Evolutionary conservation across 2,888 invertebrate species (phyloP).

Genomic region (Xestia rhomboidea): DNA sequence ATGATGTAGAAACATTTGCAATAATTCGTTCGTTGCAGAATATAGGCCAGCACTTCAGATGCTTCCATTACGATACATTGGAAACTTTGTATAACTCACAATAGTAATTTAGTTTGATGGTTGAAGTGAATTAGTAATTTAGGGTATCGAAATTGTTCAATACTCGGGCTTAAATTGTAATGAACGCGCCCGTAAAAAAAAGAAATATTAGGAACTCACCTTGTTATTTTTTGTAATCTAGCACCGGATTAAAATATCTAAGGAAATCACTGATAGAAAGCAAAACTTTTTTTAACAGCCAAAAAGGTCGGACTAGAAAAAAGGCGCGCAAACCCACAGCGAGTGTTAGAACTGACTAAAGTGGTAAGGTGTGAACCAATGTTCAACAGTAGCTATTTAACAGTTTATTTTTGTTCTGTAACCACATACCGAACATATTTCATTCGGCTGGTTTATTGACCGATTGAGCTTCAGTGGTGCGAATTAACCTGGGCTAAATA

Average conservation of each 20-base stretch:
- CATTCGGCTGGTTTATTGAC: constrained; percentile 67
- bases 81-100: constrained; percentile 61
- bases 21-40: constrained; percentile 77
- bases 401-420: constrained; percentile 86
- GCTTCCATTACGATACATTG: constrained; percentile 67
- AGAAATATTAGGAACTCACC: constrained; percentile 52
- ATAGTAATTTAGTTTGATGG: constrained; percentile 58
- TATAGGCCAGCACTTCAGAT: constrained; percentile 80
- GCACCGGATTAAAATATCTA: constrained; percentile 38
- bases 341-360: constrained; percentile 80
- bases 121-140: constrained; percentile 52
- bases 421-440: constrained; percentile 78
- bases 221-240: constrained; percentile 26
- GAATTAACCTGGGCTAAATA: constrained; percentile 58
- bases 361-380: constrained; percentile 84
- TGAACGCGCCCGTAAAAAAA: not conserved
- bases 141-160: constrained; percentile 20
- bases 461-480: constrained; percentile 56
- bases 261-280: constrained; percentile 41
- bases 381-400: constrained; percentile 72
- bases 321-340: constrained; percentile 80
- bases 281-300: constrained; percentile 40
- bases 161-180: not conserved
- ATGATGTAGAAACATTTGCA: constrained; percentile 73
- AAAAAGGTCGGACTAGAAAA: constrained; percentile 65